These are phyloP conservation scores for Drosophila suboccidentalis DNA, from an alignment of 2,888 invertebrate species.

Conservation along the genomic window DNA sequence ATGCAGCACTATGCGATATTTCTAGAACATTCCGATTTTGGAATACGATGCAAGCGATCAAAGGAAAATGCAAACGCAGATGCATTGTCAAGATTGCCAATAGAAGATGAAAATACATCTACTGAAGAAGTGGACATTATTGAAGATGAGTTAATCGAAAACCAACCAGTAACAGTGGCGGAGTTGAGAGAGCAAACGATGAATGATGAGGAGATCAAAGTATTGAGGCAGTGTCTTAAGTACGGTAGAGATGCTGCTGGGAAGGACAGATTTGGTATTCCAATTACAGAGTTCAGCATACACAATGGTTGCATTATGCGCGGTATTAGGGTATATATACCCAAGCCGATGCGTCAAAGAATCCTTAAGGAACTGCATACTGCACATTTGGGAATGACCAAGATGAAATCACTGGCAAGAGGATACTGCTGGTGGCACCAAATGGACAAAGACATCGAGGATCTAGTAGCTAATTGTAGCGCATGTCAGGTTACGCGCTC, in stretches of 20 bases:
- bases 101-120: background rate
- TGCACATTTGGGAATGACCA: background rate
- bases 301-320: background rate
- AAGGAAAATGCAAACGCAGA: background rate
- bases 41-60: background rate
- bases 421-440: background rate
- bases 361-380: background rate
- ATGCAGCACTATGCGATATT: background rate
- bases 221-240: background rate
- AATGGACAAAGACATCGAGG: background rate
- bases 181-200: background rate
- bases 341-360: background rate
- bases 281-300: background rate
- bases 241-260: background rate
- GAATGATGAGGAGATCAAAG: background rate
- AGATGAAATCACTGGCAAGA: background rate
- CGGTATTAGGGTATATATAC: background rate
- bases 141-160: background rate
- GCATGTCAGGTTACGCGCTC: no score
- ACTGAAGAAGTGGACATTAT: background rate
- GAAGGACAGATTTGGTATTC: background rate
- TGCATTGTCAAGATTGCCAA: background rate
- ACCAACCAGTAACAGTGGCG: background rate
- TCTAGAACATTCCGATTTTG: background rate
- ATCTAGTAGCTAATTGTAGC: background rate